These are phyloP conservation scores for Hirundichthys speculiger DNA, from an alignment of 2,113 vertebrate species.

Conservation along the genomic window DNA sequence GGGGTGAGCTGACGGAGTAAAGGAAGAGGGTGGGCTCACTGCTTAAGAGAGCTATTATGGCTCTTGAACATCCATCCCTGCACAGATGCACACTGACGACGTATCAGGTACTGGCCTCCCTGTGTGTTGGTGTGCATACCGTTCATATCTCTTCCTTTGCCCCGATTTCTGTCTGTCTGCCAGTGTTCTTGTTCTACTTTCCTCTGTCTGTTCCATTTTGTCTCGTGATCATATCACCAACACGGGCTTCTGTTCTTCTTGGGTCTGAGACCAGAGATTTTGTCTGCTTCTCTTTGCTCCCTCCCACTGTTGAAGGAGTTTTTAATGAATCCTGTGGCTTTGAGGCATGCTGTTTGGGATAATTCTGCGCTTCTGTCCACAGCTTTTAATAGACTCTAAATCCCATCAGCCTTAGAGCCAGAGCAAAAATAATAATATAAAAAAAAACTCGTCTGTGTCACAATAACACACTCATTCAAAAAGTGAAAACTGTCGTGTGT, in stretches of 20 bases:
- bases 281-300: slow-evolving; percentile 46
- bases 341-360: background rate
- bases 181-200: slow-evolving; percentile 65
- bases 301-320: slow-evolving; percentile 32
- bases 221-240: slow-evolving; percentile 60
- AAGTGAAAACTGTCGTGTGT: background rate
- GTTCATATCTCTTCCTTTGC: slow-evolving; percentile 14
- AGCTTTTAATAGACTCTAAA: slow-evolving; percentile 28
- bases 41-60: slow-evolving; percentile 55
- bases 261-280: slow-evolving; percentile 58
- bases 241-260: slow-evolving; percentile 58
- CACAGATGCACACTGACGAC: slow-evolving; percentile 12
- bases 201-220: slow-evolving; percentile 62
- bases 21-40: slow-evolving; percentile 35
- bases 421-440: background rate
- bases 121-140: slow-evolving; percentile 31
- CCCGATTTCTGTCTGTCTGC: slow-evolving; percentile 24
- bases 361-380: slow-evolving; percentile 10
- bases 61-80: slow-evolving; percentile 44
- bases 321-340: slow-evolving; percentile 6
- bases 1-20: slow-evolving; percentile 25
- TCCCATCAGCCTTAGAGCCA: slow-evolving; percentile 40
- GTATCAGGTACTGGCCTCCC: slow-evolving; percentile 2
- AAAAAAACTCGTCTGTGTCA: slow-evolving; percentile 1
- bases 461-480: slow-evolving; percentile 9